Evolutionary conservation across 2,888 invertebrate genomes (phyloP).

Genomic region (Coenonympha arcania): DNA sequence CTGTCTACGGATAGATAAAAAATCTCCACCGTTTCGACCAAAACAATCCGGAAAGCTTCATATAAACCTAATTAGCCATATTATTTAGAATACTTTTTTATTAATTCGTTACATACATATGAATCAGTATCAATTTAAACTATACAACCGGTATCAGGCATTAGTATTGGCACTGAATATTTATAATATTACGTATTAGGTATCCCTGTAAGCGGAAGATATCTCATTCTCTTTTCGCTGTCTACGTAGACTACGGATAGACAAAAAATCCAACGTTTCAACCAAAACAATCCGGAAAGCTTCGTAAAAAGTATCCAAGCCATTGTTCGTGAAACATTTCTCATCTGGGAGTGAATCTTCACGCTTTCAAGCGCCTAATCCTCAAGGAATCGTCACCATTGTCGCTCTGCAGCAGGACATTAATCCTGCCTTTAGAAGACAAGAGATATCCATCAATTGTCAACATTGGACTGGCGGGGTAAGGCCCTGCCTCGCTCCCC

Average conservation of each 20-base stretch:
- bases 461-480: slow-evolving; percentile 66
- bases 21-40: slow-evolving; percentile 10
- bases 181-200: no score
- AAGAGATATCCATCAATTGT: slow-evolving; percentile 74
- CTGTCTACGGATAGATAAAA: no score
- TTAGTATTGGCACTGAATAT: no score
- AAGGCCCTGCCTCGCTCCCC: slow-evolving; percentile 41
- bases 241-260: no score
- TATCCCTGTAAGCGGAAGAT: no score
- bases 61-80: no score
- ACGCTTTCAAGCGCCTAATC: slow-evolving; percentile 52
- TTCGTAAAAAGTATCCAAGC: slow-evolving; percentile 20
- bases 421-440: slow-evolving; percentile 73
- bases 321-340: slow-evolving; percentile 28
- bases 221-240: no score
- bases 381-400: slow-evolving; percentile 59
- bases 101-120: no score
- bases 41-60: slow-evolving; percentile 16
- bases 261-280: slow-evolving; percentile 12
- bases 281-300: slow-evolving; percentile 13
- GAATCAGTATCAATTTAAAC: no score
- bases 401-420: slow-evolving; percentile 55
- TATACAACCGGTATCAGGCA: no score
- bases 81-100: no score
- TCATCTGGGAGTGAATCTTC: slow-evolving; percentile 32